phyloP scores from a whole-genome alignment of 2,113 vertebrate species.

The Pycnonotus jocosus region DNA sequence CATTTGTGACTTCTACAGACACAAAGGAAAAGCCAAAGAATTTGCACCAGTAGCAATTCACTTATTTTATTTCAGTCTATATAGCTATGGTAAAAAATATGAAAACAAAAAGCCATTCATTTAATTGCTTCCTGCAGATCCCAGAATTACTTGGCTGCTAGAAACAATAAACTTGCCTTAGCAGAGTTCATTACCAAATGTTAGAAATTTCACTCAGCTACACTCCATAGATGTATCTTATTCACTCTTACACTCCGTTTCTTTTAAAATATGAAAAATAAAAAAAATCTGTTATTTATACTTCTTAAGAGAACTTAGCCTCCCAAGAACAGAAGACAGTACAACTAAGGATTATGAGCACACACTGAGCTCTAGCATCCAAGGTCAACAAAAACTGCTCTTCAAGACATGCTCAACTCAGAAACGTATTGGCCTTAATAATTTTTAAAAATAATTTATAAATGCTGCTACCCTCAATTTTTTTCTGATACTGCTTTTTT shows the following conservation, averaged over 20 bases:
- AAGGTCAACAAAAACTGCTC: neutral
- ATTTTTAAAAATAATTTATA: neutral
- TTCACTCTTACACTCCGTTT: neutral
- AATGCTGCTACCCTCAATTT: neutral
- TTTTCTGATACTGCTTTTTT: neutral
- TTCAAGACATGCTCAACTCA: neutral
- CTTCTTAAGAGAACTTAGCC: neutral
- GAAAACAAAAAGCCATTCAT: neutral
- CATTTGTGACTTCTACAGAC: neutral
- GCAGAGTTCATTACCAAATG: neutral
- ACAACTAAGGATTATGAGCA: neutral
- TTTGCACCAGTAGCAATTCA: neutral
- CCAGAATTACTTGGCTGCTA: neutral
- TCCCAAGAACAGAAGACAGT: neutral
- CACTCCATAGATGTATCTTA: neutral
- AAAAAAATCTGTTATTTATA: neutral
- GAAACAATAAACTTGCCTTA: neutral
- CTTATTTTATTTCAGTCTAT: neutral
- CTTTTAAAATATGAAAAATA: neutral
- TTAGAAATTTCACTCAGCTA: neutral
- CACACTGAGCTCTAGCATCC: neutral
- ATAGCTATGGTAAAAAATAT: neutral
- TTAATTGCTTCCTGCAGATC: neutral
- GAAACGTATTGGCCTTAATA: neutral
- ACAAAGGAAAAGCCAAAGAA: neutral